These are phyloP conservation scores for Meandrusa payeni DNA, from an alignment of 2,888 invertebrate species.

Conservation along the genomic window DNA sequence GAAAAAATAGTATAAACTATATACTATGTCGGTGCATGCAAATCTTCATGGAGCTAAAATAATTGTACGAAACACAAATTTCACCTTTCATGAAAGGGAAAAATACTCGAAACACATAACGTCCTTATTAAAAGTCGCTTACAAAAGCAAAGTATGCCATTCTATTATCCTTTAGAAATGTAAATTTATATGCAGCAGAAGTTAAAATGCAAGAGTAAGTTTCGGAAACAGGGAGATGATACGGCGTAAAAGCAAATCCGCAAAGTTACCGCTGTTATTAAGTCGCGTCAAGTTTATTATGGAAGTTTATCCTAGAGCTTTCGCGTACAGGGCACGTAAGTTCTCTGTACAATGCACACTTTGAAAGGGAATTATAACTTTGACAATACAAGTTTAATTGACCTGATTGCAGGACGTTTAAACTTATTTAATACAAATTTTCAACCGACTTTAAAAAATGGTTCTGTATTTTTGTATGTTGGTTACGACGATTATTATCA, in stretches of 20 bases:
- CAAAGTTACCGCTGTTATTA: slow-evolving; percentile 30
- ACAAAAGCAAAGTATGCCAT: no score
- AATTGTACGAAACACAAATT: no score
- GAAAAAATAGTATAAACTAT: no score
- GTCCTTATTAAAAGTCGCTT: no score
- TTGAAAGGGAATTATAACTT: slow-evolving; percentile 14
- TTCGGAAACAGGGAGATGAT: slow-evolving; percentile 10
- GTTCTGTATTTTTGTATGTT: no score
- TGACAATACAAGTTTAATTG: slow-evolving; percentile 12
- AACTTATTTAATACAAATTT: no score
- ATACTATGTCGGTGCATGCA: no score
- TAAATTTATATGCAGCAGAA: slow-evolving; percentile 2
- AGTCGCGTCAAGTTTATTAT: slow-evolving; percentile 33
- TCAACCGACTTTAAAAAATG: no score
- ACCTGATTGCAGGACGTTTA: slow-evolving; percentile 26
- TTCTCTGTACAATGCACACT: slow-evolving; percentile 10
- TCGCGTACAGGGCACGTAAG: slow-evolving; percentile 8
- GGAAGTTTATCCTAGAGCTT: slow-evolving; percentile 22
- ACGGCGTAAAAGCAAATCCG: slow-evolving; percentile 22
- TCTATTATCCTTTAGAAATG: neutral
- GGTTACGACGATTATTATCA: no score
- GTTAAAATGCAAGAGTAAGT: slow-evolving; percentile 13
- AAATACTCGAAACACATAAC: no score
- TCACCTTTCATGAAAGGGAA: no score
- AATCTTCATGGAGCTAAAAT: no score